Evolutionary conservation across 2,888 invertebrate genomes (phyloP).

Genomic region (Cancer borealis): DNA sequence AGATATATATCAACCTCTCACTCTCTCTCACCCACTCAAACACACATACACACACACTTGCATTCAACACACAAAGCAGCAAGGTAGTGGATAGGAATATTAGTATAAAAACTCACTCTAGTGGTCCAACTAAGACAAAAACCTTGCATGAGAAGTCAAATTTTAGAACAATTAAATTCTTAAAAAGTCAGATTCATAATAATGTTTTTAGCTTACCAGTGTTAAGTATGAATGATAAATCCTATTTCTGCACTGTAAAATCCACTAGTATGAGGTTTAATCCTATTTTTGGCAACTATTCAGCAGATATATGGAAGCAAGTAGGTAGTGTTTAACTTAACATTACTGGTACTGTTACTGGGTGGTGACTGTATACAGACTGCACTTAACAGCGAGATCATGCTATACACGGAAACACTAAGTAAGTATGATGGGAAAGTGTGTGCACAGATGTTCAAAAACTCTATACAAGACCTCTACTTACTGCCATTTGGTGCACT

Average conservation of each 20-base stretch:
- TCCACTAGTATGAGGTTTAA: conserved; percentile 23
- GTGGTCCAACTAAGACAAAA: background rate
- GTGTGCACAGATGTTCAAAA: background rate
- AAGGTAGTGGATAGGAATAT: background rate
- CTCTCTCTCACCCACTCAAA: background rate
- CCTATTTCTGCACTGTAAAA: background rate
- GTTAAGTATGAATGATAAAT: background rate
- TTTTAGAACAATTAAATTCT: background rate
- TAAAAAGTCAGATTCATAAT: background rate
- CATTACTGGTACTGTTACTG: conserved; percentile 25
- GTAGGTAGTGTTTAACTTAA: background rate
- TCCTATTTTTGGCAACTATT: conserved; percentile 5
- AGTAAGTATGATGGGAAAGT: background rate
- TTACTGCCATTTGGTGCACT: background rate
- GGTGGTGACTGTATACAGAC: conserved; percentile 6
- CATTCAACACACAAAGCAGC: background rate
- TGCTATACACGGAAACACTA: conserved; percentile 33
- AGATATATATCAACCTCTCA: conserved; percentile 7
- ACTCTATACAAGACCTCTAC: background rate
- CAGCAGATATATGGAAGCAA: conserved; percentile 38
- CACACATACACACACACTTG: conserved; percentile 25
- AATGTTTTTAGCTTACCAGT: background rate
- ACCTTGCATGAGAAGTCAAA: background rate
- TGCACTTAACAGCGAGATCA: conserved; percentile 32
- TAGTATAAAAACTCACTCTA: background rate